Conservation (phyloP, 2,113 vertebrate genomes). For the Pomatostomus ruficeps region DNA sequence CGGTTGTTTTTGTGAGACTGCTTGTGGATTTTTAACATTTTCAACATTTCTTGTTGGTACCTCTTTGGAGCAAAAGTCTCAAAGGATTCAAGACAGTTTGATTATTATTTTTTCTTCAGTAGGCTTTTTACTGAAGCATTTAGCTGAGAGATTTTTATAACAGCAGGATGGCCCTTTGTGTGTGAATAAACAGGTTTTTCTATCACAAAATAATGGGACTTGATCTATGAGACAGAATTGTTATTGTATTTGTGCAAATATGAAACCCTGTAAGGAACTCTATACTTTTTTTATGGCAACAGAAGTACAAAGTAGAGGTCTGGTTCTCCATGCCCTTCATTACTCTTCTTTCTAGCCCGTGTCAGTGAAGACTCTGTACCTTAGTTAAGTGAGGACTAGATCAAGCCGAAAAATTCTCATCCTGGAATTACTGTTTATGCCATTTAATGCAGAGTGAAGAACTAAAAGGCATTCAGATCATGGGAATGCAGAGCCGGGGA, state of each 20-base stretch:
- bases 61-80: neutral
- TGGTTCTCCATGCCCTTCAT: neutral
- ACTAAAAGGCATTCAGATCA: neutral
- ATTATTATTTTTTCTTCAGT: neutral
- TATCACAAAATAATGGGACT: neutral
- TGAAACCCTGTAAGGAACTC: neutral
- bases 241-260: constrained; percentile 12
- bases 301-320: neutral
- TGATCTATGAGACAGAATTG: neutral
- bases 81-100: neutral
- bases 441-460: neutral
- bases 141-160: constrained; percentile 6
- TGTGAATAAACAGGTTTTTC: constrained; percentile 21
- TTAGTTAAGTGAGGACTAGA: neutral
- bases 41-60: neutral
- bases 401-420: neutral
- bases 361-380: neutral
- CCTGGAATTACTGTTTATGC: neutral
- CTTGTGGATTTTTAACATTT: neutral
- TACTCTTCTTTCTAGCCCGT: neutral
- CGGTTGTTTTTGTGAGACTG: neutral
- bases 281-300: neutral
- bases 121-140: neutral
- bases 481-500: neutral
- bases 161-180: constrained; percentile 12